Percentiles rank a stretch among this genome's conserved stretches.
These are phyloP conservation scores for Apostichopus leukothele DNA, from an alignment of 53 echinoderm and acorn worm species.

Conservation along the genomic window DNA sequence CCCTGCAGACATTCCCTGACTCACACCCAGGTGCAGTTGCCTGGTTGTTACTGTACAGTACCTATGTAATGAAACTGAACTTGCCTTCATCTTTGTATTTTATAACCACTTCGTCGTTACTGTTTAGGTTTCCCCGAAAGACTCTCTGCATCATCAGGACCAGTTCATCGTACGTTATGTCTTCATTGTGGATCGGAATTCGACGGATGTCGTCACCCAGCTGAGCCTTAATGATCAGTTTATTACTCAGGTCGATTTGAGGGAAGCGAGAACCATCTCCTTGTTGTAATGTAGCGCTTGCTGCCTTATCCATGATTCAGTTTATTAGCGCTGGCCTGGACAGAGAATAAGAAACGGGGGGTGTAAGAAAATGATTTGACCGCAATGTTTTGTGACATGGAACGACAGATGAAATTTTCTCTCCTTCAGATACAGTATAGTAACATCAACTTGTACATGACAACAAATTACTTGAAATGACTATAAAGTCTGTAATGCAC, in stretches of 20 bases:
- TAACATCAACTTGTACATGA: too few species aligned
- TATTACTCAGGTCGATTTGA: slow-evolving; percentile 98
- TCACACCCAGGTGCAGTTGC: too few species aligned
- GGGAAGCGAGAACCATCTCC: slow-evolving; percentile 49
- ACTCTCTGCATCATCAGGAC: slow-evolving; percentile 99
- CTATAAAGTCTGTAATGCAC: too few species aligned
- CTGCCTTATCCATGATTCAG: neutral
- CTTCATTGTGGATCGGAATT: slow-evolving; percentile 95
- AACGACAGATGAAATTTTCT: too few species aligned
- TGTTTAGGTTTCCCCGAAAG: slow-evolving; percentile 90
- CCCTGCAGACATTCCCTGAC: too few species aligned
- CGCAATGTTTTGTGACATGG: too few species aligned
- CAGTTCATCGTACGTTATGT: slow-evolving; percentile 91
- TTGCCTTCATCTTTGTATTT: slow-evolving; percentile 98
- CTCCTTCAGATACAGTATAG: too few species aligned
- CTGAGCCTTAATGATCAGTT: slow-evolving; percentile 97
- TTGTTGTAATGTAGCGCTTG: neutral
- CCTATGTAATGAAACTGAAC: neutral
- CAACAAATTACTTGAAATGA: too few species aligned
- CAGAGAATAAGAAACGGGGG: neutral
- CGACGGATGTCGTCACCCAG: slow-evolving; percentile 96
- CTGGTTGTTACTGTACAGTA: too few species aligned
- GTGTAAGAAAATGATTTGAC: too few species aligned
- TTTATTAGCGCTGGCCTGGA: neutral
- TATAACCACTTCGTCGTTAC: slow-evolving; percentile 91